Percentiles rank a stretch among this genome's conserved stretches.
These are phyloP conservation scores for Uropetala carovei DNA, from an alignment of 2,888 invertebrate species.

Conservation along the genomic window DNA sequence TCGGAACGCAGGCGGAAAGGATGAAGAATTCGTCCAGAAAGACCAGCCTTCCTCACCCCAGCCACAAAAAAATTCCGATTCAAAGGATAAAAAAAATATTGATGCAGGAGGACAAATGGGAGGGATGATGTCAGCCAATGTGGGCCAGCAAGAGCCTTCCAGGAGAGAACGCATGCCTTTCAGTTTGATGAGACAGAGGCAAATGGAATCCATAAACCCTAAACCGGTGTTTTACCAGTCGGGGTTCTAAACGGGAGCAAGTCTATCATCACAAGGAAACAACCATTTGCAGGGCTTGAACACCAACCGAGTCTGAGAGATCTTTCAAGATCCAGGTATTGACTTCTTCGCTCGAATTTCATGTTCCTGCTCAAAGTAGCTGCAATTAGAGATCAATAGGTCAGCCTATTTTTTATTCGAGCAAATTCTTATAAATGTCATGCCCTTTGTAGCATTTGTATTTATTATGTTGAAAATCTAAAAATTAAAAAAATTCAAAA, in stretches of 20 bases:
- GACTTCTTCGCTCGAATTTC: no score
- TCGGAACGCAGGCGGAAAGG: background rate
- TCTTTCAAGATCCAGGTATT: no score
- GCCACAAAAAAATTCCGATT: background rate
- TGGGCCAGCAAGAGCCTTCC: background rate
- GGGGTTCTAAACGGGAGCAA: background rate
- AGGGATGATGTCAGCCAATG: background rate
- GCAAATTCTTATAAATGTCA: no score
- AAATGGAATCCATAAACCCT: background rate
- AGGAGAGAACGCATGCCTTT: slow-evolving; percentile 34
- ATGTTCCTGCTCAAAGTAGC: no score
- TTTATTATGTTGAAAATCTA: no score
- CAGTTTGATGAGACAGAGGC: slow-evolving; percentile 3
- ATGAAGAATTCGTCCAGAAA: background rate
- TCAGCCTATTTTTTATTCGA: no score
- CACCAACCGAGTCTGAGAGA: no score
- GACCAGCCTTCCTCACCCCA: background rate
- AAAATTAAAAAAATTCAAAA: no score
- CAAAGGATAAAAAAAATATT: background rate
- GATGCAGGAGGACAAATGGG: background rate
- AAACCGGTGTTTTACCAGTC: slow-evolving; percentile 35
- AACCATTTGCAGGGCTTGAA: no score
- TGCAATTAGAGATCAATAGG: no score
- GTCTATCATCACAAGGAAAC: background rate
- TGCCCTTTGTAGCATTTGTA: no score